Evolutionary conservation across 2,888 invertebrate species (phyloP), one percentile per base, ranked within the genome.

Genomic region (Beris morrisii): DNA sequence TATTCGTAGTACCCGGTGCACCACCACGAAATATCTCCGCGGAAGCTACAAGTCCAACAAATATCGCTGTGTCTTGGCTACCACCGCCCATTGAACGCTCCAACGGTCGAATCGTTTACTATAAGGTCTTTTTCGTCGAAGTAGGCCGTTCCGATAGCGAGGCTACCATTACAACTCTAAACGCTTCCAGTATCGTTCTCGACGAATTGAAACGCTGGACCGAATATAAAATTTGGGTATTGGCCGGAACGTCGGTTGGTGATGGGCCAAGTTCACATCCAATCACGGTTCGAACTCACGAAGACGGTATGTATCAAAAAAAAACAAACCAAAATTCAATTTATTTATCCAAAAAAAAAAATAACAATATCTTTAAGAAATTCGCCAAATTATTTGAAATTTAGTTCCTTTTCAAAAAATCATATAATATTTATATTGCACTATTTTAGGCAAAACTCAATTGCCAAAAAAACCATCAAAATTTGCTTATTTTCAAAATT

Each of bases 231-330:
- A 90, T 98, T 77, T 95, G 95, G 95, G 93, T 97, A 77, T 85
- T 95, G 74, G 97, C 97, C 72, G 95, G 95, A 77, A 98, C 97
- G 75, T 90, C 90, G 76, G 94, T 97, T 74, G 98, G 98, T 78
- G 95, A 96, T 83, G 97, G 98, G 71, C 97, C 93, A 71, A 88
- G 90, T 76, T 95, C 95, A 74, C 91, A 90, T 82, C 94, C 95
- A 71, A 90, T 96, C 85, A 88, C 89, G 77, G 91, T 95, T 76
- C 91, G 91, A 85, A 97, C 97, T 73, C 93, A 93, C 80, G 97
- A 97, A 91, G 97, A 96, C 89, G 97, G 98, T 98, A 96, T 90
- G 96, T 92, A 79, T 81, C 70, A 38, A 38, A 38, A 38, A 38
- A 1, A 38, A 38, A 38, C 5, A 38, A 38, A 38, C 38, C 22